These are phyloP conservation scores for Drosophila miranda DNA, from an alignment of 1,140 invertebrate species.

Conservation along the genomic window DNA sequence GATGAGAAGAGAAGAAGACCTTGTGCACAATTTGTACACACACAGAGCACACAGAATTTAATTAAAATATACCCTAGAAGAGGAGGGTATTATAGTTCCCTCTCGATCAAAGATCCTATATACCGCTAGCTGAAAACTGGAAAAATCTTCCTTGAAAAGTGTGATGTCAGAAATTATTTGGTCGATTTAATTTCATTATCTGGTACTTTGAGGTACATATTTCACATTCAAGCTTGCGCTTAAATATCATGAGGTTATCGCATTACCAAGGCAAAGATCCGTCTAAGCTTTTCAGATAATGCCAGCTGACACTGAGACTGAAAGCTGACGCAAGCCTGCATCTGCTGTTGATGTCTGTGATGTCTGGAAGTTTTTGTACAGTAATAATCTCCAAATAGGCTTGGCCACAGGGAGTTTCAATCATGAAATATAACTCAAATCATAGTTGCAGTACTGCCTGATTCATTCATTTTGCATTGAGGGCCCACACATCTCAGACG, in stretches of 20 bases:
- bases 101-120: not conserved
- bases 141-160: too few species aligned
- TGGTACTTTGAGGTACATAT: not conserved
- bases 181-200: too few species aligned
- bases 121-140: too few species aligned
- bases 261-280: constrained; percentile 21
- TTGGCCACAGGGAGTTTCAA: too few species aligned
- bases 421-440: too few species aligned
- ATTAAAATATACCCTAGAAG: constrained; percentile 32
- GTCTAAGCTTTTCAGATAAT: constrained; percentile 17
- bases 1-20: constrained; percentile 37
- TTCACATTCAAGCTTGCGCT: too few species aligned
- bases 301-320: not conserved
- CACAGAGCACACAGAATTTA: constrained; percentile 22
- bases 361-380: too few species aligned
- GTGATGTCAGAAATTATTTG: too few species aligned
- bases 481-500: constrained; percentile 19
- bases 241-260: constrained; percentile 15
- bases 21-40: constrained; percentile 28
- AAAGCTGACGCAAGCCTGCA: not conserved
- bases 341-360: too few species aligned
- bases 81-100: constrained; percentile 6
- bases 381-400: too few species aligned
- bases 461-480: too few species aligned
- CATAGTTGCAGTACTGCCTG: too few species aligned